Evolutionary conservation across 2,888 invertebrate species (phyloP).

Genomic region (Ormyrus nitidulus): DNA sequence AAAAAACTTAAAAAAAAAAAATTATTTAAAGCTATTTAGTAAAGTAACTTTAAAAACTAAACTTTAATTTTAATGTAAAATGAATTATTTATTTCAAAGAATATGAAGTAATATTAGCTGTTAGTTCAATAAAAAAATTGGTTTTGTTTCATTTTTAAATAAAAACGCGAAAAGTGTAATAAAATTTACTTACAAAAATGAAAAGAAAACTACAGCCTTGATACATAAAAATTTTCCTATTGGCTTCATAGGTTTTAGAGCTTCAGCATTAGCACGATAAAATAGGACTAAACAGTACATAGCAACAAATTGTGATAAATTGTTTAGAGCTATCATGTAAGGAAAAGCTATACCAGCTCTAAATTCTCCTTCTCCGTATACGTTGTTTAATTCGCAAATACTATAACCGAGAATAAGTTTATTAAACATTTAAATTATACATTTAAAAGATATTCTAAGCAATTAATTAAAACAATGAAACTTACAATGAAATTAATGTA

Average conservation of each 20-base stretch:
- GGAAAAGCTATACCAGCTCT: constrained; percentile 90
- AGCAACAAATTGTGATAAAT: constrained; percentile 95
- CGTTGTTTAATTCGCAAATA: constrained; percentile 89
- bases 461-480: constrained; percentile 58
- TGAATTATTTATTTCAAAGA: no score
- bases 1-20: no score
- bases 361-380: constrained; percentile 95
- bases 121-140: background rate
- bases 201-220: constrained; percentile 98
- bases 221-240: constrained; percentile 97
- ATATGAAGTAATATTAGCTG: no score
- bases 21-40: no score
- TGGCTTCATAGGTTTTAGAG: constrained; percentile 94
- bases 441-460: background rate
- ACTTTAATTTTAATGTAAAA: no score
- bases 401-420: constrained; percentile 75
- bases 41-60: no score
- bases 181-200: constrained; percentile 90
- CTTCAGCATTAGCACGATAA: constrained; percentile 91
- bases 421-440: background rate
- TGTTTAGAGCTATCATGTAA: constrained; percentile 91
- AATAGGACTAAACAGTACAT: constrained; percentile 98
- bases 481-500: constrained; percentile 92
- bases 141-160: background rate
- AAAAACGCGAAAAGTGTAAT: background rate